phyloP scores from a whole-genome alignment of 2,888 invertebrate species.

The Perdita meconis region DNA sequence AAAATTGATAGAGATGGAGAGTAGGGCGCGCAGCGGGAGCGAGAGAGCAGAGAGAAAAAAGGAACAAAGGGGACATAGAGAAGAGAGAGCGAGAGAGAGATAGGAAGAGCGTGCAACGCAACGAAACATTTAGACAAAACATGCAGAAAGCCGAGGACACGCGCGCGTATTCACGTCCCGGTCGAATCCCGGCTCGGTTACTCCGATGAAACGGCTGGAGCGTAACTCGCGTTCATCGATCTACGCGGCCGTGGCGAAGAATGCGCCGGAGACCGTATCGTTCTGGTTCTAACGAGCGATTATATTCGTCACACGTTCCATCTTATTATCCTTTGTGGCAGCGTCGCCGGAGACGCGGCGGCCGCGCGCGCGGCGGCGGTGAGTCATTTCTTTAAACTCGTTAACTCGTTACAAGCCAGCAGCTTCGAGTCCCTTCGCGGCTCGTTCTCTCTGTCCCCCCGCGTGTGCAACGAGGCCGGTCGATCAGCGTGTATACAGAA shows the following conservation, averaged over 20 bases:
- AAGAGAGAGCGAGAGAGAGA: neutral
- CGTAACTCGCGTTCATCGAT: conserved; percentile 41
- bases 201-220: conserved; percentile 29
- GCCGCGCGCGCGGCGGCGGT: conserved; percentile 39
- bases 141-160: conserved; percentile 29
- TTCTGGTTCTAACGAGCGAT: conserved; percentile 59
- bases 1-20: no score
- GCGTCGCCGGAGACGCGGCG: conserved; percentile 23
- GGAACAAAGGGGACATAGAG: neutral
- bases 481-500: conserved; percentile 55
- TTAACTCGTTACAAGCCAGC: conserved; percentile 68
- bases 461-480: conserved; percentile 62
- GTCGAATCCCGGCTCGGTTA: conserved; percentile 40
- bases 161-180: conserved; percentile 21
- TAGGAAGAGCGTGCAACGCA: neutral
- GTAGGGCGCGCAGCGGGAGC: no score
- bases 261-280: conserved; percentile 42
- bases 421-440: conserved; percentile 42
- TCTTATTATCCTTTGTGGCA: conserved; percentile 59
- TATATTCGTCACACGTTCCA: conserved; percentile 65
- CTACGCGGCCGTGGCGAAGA: conserved; percentile 45
- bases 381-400: conserved; percentile 72
- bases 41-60: neutral
- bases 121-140: conserved; percentile 45
- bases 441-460: conserved; percentile 24